These are phyloP conservation scores for Megaustenia siamemsis DNA, from an alignment of 2,888 invertebrate genomes.

Conservation along the genomic window DNA sequence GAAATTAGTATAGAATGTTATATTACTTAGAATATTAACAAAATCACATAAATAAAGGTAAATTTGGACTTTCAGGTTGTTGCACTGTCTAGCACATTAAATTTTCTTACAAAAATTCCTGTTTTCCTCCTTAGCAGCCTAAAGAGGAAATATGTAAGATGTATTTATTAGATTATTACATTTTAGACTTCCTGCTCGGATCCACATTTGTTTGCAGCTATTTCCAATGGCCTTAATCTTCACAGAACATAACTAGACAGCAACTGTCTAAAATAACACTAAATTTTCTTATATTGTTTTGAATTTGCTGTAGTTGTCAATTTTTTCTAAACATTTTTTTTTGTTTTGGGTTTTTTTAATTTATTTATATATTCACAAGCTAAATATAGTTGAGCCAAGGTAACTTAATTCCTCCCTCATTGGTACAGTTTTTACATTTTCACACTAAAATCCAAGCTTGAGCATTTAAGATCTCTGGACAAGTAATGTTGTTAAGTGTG, in stretches of 20 bases:
- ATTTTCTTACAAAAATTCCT: background rate
- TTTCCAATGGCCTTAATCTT: background rate
- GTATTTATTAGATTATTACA: background rate
- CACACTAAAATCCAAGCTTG: background rate
- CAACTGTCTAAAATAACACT: background rate
- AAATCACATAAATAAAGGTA: too few species aligned
- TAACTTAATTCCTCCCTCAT: background rate
- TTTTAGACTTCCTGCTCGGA: background rate
- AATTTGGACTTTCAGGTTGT: background rate
- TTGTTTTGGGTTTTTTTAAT: background rate
- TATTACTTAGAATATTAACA: too few species aligned
- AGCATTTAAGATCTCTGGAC: slow-evolving; percentile 7
- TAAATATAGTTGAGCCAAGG: background rate
- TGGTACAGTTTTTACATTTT: background rate
- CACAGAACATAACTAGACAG: too few species aligned
- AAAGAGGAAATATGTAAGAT: slow-evolving; percentile 25
- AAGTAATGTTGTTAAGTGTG: background rate
- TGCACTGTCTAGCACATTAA: background rate
- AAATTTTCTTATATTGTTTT: too few species aligned
- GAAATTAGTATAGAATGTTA: too few species aligned
- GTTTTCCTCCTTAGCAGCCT: slow-evolving; percentile 4
- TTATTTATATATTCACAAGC: too few species aligned
- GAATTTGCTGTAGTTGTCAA: background rate
- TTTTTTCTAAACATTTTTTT: background rate
- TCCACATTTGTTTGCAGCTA: background rate